These are phyloP conservation scores for Odontomyia ornata DNA, from an alignment of 2,888 invertebrate genomes.

Conservation along the genomic window DNA sequence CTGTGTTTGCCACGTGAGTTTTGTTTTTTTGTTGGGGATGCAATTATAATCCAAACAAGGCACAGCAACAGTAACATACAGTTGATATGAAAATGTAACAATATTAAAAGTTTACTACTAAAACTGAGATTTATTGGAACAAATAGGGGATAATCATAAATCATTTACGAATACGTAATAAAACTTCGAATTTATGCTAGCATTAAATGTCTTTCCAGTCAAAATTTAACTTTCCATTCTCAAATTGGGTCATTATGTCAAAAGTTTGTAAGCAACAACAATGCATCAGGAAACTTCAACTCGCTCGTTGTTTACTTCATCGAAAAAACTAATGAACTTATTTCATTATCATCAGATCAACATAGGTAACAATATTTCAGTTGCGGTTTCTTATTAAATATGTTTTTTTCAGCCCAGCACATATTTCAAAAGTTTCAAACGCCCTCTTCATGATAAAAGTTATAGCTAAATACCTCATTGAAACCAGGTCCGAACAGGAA, in stretches of 20 bases:
- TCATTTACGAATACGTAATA: too few relatives aligned
- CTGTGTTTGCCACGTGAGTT: too few relatives aligned
- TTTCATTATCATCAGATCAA: constrained; percentile 81
- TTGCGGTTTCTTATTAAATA: not conserved
- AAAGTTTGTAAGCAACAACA: constrained; percentile 83
- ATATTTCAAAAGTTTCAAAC: constrained; percentile 95
- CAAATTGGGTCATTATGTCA: constrained; percentile 78
- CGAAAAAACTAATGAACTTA: constrained; percentile 75
- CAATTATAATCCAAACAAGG: too few relatives aligned
- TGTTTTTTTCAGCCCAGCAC: constrained; percentile 65
- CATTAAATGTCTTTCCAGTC: not conserved
- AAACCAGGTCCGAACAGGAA: constrained; percentile 89
- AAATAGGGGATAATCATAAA: too few relatives aligned
- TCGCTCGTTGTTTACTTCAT: constrained; percentile 88
- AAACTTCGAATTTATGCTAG: too few relatives aligned
- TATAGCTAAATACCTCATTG: constrained; percentile 86
- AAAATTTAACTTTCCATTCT: constrained; percentile 73
- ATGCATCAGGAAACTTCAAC: constrained; percentile 88
- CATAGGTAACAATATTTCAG: constrained; percentile 73
- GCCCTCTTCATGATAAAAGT: constrained; percentile 89
- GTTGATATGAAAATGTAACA: too few relatives aligned
- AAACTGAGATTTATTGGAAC: too few relatives aligned
- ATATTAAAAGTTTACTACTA: too few relatives aligned
- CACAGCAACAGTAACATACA: too few relatives aligned
- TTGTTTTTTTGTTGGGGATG: too few relatives aligned